Evolutionary conservation across 2,888 invertebrate genomes (phyloP).

Genomic region (Drosophila leonis): DNA sequence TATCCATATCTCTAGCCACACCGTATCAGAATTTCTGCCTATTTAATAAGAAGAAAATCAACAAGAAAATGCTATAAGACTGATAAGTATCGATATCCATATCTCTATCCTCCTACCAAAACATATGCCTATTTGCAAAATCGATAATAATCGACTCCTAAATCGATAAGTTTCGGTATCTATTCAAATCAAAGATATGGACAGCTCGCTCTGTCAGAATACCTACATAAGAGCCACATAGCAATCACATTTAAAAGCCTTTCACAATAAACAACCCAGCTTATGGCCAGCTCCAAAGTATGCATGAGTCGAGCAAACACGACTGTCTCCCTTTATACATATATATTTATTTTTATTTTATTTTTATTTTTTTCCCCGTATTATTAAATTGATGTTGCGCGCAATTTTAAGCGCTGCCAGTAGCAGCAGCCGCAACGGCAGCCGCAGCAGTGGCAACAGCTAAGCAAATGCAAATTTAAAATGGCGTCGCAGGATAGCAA

Average conservation of each 20-base stretch:
- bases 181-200: too few relatives aligned
- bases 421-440: conserved; percentile 38
- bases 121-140: too few relatives aligned
- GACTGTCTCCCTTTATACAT: background rate
- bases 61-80: background rate
- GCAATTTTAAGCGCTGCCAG: conserved; percentile 62
- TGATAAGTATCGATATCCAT: conserved; percentile 1
- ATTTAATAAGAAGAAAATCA: background rate
- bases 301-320: background rate
- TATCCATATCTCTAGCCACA: background rate
- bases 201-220: too few relatives aligned
- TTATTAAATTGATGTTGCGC: conserved; percentile 75
- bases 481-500: conserved; percentile 24
- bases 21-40: background rate
- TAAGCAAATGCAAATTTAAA: conserved; percentile 60
- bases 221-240: too few relatives aligned
- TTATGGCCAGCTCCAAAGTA: background rate
- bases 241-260: too few relatives aligned
- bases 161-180: too few relatives aligned
- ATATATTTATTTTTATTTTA: conserved; percentile 1
- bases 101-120: too few relatives aligned
- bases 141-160: too few relatives aligned
- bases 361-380: conserved; percentile 13
- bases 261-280: too few relatives aligned
- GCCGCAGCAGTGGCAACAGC: conserved; percentile 32